Conservation (phyloP, 2,888 invertebrate genomes). For the Eupithecia subfuscata region DNA sequence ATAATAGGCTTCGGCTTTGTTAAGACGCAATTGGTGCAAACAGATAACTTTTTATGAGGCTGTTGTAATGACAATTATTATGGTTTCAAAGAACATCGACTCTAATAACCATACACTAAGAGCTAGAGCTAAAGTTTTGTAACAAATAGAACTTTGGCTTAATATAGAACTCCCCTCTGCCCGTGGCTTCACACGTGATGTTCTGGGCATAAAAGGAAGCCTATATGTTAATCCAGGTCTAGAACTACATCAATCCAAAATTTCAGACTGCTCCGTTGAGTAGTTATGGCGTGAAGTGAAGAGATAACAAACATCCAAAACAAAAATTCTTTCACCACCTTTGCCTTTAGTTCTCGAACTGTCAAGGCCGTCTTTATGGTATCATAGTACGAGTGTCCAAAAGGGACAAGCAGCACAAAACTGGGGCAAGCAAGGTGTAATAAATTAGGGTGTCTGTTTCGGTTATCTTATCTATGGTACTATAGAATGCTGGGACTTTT, state of each 20-base stretch:
- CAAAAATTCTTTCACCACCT: background rate
- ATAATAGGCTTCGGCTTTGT: conserved; percentile 56
- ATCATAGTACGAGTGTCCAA: background rate
- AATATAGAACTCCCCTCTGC: background rate
- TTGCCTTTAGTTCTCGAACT: background rate
- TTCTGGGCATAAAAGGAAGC: background rate
- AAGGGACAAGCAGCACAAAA: conserved; percentile 14
- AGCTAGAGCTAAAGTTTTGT: background rate
- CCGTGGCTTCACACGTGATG: background rate
- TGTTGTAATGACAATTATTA: conserved; percentile 36
- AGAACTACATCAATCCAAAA: background rate
- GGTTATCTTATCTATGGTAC: conserved; percentile 66
- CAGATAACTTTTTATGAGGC: conserved; percentile 44
- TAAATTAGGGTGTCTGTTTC: conserved; percentile 39
- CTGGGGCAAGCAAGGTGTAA: conserved; percentile 49
- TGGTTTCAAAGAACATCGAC: conserved; percentile 25
- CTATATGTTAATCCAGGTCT: background rate
- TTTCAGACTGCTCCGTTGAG: background rate
- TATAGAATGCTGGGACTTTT: conserved; percentile 57
- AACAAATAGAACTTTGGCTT: background rate
- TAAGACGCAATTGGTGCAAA: conserved; percentile 54
- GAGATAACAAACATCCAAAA: background rate
- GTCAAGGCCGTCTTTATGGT: background rate
- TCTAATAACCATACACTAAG: background rate
- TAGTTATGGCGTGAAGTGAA: background rate